Base-by-base conservation (phyloP, 1,140 invertebrate species). In the Elysia chlorotica region DNA sequence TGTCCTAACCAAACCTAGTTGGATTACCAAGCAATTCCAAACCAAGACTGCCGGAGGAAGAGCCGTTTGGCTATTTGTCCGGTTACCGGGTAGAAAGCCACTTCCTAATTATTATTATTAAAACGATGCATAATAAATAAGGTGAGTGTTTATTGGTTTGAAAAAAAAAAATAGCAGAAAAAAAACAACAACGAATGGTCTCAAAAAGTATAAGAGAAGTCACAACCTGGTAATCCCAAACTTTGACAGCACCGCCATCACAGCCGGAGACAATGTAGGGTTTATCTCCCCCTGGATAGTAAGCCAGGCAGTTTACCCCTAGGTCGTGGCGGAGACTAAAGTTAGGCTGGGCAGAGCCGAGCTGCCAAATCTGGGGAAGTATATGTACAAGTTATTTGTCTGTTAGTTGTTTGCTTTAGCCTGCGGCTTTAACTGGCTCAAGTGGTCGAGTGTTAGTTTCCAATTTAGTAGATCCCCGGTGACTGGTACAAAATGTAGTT, bases 321-420 rank as follows among this genome's bases (percentile, higher is more conserved):
- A 99, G 99, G 77, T 99, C 97, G 80, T 99, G 98, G 0, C 97
- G 98, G 85, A 99, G 86, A 0, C 97, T 99, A 84, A 99, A 99
- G 88, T 99, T 99, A 0, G 98, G 95, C 1, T 93, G 93, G 23
- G 93, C 92, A 0, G 97, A 98, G 2, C 98, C 98, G 23, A 99
- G 89, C 83, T 99, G 96, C 97, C 97, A 99, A 14, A 98, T 94
- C 92, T 93, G 78, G 10, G 76, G n/a, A 48, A 14, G 41, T 48
- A 10, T 48, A 14, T 48, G 10, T n/a, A 48, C 10, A 48, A 48
- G n/a, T 48, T 48, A 48, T n/a, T n/a, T n/a, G n/a, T n/a, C n/a
- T n/a, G n/a, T n/a, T n/a, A n/a, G n/a, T n/a, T n/a, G n/a, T n/a
- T n/a, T n/a, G n/a, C n/a, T n/a, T n/a, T n/a, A n/a, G n/a, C n/a